Evolutionary conservation across 37 sponge, comb jelly and placozoan genomes (phyloP).

Genomic region (Spongilla lacustris): DNA sequence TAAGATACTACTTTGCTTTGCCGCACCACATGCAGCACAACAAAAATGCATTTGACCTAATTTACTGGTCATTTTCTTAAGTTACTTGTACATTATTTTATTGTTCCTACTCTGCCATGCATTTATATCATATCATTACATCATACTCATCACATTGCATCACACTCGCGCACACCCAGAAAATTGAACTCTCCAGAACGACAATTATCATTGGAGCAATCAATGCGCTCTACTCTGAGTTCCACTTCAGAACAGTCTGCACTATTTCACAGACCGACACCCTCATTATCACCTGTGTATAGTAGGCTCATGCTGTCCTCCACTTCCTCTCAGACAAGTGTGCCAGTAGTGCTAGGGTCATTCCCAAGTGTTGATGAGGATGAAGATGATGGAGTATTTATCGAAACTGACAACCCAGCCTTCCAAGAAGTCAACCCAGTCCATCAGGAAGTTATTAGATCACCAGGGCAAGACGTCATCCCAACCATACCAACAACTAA

Average conservation of each 20-base stretch:
- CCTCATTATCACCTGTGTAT: background rate
- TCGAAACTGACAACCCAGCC: background rate
- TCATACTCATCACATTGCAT: no score
- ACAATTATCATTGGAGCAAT: background rate
- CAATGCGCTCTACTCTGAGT: background rate
- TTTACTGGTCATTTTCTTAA: no score
- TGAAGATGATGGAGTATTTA: background rate
- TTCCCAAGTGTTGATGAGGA: background rate
- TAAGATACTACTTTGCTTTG: no score
- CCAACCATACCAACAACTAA: background rate
- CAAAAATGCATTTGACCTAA: no score
- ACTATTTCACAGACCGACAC: background rate
- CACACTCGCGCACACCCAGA: background rate
- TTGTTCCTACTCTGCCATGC: no score
- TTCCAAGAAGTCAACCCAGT: background rate
- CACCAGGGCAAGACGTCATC: background rate
- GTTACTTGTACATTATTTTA: no score
- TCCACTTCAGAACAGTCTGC: background rate
- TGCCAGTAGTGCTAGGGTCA: background rate
- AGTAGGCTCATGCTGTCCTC: background rate
- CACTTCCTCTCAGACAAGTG: background rate
- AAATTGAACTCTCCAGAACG: background rate
- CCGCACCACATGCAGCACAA: no score
- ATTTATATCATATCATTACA: no score
- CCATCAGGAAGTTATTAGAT: background rate